A percentile compares a stretch with the other conserved stretches of the same genome.
Evolutionary conservation across 2,113 vertebrate species (phyloP).

Genomic region (Carassius carassius): DNA sequence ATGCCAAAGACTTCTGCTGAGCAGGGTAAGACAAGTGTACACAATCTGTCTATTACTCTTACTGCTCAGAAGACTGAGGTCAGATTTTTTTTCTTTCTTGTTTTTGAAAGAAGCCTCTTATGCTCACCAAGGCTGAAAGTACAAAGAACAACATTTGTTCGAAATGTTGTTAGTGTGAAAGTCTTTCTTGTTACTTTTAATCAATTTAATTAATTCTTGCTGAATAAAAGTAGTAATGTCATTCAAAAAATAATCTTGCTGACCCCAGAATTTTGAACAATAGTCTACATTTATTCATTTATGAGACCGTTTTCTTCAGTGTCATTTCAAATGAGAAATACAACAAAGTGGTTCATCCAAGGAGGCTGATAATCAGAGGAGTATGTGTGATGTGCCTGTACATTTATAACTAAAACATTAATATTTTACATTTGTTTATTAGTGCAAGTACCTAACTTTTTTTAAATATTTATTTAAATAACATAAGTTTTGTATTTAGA

Average conservation of each 20-base stretch:
- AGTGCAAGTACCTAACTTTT: no score
- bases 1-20: slow-evolving; percentile 51
- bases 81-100: neutral
- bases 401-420: neutral
- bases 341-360: neutral
- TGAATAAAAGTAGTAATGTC: no score
- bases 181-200: no score
- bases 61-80: neutral
- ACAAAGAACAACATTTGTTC: neutral
- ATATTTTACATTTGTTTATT: neutral
- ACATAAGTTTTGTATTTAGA: neutral
- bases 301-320: neutral
- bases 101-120: neutral
- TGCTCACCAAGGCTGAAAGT: no score
- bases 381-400: neutral
- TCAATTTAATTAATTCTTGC: no score
- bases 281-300: neutral
- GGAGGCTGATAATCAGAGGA: neutral
- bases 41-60: neutral
- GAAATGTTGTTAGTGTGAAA: no score
- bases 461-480: neutral
- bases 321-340: neutral
- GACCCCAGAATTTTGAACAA: neutral
- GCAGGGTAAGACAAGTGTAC: slow-evolving; percentile 59
- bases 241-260: no score